Percentiles rank a stretch among this genome's conserved stretches.
Evolutionary conservation across 2,797 vertebrate genomes (phyloP).

Genomic region (Atherinosoma microstoma): DNA sequence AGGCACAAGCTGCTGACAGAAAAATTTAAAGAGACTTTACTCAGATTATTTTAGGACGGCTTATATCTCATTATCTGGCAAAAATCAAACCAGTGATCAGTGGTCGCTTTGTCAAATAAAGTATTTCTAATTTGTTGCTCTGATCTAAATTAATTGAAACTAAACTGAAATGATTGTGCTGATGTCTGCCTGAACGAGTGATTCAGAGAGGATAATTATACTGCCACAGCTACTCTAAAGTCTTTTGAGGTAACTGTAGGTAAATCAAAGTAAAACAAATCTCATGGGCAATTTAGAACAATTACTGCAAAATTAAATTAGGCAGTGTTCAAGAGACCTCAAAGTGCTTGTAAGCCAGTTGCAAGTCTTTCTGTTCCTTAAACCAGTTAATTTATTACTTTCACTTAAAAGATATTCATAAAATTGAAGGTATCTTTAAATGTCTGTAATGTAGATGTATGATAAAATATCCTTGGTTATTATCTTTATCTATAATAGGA

Average conservation of each 20-base stretch:
- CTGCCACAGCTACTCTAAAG: background rate
- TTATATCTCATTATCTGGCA: background rate
- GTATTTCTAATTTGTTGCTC: background rate
- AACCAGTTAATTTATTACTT: background rate
- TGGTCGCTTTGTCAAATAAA: background rate
- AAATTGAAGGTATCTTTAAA: background rate
- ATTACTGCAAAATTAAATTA: background rate
- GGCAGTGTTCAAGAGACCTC: background rate
- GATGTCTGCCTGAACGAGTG: background rate
- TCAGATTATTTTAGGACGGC: background rate
- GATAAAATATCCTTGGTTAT: background rate
- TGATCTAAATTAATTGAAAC: too few species aligned
- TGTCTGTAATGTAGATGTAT: background rate
- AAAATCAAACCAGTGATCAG: background rate
- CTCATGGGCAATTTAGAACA: constrained; percentile 6
- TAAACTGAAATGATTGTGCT: too few species aligned
- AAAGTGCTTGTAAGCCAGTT: background rate
- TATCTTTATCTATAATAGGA: background rate
- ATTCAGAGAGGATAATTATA: background rate
- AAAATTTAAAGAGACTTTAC: too few species aligned
- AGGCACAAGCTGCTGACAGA: too few species aligned
- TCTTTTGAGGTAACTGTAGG: background rate
- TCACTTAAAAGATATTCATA: background rate
- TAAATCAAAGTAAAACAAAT: constrained; percentile 5
- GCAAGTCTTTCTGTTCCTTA: background rate